phyloP scores from a whole-genome alignment of 2,888 invertebrate species.

The Spilosoma lubricipeda region DNA sequence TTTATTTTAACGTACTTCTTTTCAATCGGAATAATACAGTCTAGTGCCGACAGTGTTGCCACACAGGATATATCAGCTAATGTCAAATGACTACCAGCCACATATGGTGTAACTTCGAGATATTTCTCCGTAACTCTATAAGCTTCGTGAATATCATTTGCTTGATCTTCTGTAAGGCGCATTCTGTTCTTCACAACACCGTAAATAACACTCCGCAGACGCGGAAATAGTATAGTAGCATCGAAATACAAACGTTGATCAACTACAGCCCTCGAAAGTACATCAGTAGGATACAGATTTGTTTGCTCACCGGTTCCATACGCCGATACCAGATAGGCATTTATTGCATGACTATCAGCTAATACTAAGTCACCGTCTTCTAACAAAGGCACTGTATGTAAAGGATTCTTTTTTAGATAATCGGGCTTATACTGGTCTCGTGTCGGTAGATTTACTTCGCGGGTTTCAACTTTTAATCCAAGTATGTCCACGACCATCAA shows the following conservation, averaged over 20 bases:
- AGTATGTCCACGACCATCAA: slow-evolving; percentile 58
- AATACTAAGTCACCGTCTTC: slow-evolving; percentile 61
- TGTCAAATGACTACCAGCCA: slow-evolving; percentile 58
- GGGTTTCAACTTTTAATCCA: slow-evolving; percentile 50
- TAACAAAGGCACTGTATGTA: slow-evolving; percentile 64
- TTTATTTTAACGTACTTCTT: slow-evolving; percentile 49
- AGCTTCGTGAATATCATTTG: slow-evolving; percentile 54
- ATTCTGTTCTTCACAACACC: slow-evolving; percentile 45
- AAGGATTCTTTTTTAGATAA: slow-evolving; percentile 61
- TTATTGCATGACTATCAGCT: slow-evolving; percentile 65
- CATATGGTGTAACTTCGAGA: slow-evolving; percentile 47
- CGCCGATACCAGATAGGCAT: slow-evolving; percentile 60
- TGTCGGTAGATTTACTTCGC: slow-evolving; percentile 55
- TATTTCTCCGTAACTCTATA: slow-evolving; percentile 62
- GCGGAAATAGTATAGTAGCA: slow-evolving; percentile 60
- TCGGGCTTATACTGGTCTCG: slow-evolving; percentile 58
- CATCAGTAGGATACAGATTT: slow-evolving; percentile 58
- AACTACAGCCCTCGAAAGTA: slow-evolving; percentile 51
- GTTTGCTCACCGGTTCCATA: slow-evolving; percentile 48
- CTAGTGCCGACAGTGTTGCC: slow-evolving; percentile 58
- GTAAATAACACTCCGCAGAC: slow-evolving; percentile 53
- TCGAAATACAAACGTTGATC: slow-evolving; percentile 64
- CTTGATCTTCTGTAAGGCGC: slow-evolving; percentile 45
- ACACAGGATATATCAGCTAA: slow-evolving; percentile 66
- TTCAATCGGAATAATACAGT: slow-evolving; percentile 53